Percentiles rank a stretch among this genome's conserved stretches.
These are phyloP conservation scores for Rhysida immarginata DNA, from an alignment of 1,140 invertebrate genomes.

Conservation along the genomic window DNA sequence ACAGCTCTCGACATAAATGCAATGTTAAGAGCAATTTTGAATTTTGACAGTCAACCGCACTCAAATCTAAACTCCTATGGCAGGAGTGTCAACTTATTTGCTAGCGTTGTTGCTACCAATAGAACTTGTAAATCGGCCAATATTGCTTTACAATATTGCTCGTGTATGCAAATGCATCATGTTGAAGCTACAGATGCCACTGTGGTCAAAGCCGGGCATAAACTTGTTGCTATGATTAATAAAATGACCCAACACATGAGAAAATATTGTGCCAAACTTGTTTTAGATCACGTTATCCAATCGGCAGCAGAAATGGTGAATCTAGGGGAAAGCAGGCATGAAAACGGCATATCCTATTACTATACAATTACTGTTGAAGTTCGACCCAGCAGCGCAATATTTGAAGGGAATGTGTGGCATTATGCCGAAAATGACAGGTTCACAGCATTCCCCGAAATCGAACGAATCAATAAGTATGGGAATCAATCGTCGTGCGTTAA, in stretches of 20 bases:
- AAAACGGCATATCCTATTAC: background rate
- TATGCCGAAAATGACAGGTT: conserved; percentile 9
- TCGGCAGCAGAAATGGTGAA: conserved; percentile 13
- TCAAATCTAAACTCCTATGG: conserved; percentile 15
- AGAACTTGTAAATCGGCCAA: conserved; percentile 27
- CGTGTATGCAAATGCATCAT: conserved; percentile 21
- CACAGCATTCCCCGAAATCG: conserved; percentile 7
- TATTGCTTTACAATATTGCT: conserved; percentile 31
- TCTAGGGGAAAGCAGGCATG: background rate
- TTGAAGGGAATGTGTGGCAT: conserved; percentile 16
- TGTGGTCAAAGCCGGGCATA: background rate
- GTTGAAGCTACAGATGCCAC: background rate
- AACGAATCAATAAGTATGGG: conserved; percentile 16
- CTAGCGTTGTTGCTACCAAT: conserved; percentile 20
- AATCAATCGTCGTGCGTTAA: conserved; percentile 17
- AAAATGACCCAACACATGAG: background rate
- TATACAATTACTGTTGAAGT: conserved; percentile 11
- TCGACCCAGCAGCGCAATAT: conserved; percentile 14
- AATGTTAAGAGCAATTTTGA: conserved; percentile 22
- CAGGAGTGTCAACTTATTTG: conserved; percentile 20
- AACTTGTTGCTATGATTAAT: background rate
- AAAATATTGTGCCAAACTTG: background rate
- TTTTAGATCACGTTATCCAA: conserved; percentile 10
- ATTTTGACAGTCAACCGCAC: background rate
- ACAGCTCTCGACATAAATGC: conserved; percentile 35